phyloP scores from a whole-genome alignment of 2,888 invertebrate genomes.

The Leptinotarsa juncta region DNA sequence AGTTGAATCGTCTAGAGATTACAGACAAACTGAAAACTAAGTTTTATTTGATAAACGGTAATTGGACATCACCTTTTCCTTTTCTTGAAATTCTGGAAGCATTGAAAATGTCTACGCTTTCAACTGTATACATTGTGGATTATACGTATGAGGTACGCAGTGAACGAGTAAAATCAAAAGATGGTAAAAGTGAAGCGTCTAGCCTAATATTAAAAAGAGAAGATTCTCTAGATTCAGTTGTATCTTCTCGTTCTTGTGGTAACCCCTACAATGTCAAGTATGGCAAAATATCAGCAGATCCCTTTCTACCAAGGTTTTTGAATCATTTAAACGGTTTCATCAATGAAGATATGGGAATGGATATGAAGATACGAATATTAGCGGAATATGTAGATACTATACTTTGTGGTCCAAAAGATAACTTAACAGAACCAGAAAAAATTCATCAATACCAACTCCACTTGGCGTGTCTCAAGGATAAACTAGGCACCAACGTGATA shows the following conservation, averaged over 20 bases:
- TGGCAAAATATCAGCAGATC: constrained; percentile 52
- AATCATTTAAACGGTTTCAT: constrained; percentile 48
- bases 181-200: neutral
- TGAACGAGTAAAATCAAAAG: neutral
- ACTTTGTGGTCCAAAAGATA: constrained; percentile 54
- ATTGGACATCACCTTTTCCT: constrained; percentile 55
- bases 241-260: neutral
- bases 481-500: constrained; percentile 66
- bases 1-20: constrained; percentile 53
- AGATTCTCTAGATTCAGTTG: neutral
- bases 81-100: constrained; percentile 58
- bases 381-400: constrained; percentile 55
- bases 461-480: constrained; percentile 52
- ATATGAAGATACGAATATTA: constrained; percentile 51
- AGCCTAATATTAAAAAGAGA: neutral
- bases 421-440: constrained; percentile 48
- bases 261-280: constrained; percentile 44
- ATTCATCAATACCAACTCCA: constrained; percentile 54
- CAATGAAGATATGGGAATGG: constrained; percentile 31
- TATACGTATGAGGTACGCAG: constrained; percentile 46
- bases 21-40: constrained; percentile 54
- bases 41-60: constrained; percentile 57
- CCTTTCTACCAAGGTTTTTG: constrained; percentile 52
- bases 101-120: constrained; percentile 49
- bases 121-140: constrained; percentile 59